Conservation (phyloP, 1,140 invertebrate genomes). For the Dufourea novaeangliae region DNA sequence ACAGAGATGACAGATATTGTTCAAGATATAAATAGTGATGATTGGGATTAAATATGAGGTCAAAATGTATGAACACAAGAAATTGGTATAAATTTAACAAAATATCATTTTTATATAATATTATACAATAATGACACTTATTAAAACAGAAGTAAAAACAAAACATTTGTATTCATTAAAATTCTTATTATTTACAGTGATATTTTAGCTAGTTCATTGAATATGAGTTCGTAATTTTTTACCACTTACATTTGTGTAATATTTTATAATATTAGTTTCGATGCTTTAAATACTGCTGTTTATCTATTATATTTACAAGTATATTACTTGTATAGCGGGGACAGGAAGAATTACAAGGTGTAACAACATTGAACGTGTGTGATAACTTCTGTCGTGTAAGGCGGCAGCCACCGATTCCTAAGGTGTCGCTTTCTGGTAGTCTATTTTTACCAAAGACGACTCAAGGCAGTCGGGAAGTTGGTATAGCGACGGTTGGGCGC, state of each 20-base stretch:
- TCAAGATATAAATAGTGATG: constrained; percentile 62
- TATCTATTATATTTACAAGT: background rate
- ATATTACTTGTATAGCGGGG: background rate
- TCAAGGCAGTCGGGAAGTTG: constrained; percentile 70
- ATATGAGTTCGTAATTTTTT: background rate
- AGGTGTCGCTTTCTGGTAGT: constrained; percentile 77
- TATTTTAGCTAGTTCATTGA: background rate
- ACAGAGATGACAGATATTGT: constrained; percentile 69
- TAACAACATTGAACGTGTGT: background rate
- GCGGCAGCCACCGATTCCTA: constrained; percentile 56
- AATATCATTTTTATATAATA: background rate
- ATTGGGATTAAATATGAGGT: constrained; percentile 66
- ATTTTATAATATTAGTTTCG: background rate
- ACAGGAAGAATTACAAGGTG: background rate
- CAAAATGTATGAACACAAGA: background rate
- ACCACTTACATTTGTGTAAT: background rate
- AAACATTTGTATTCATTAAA: background rate
- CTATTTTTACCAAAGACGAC: constrained; percentile 75
- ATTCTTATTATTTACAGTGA: background rate
- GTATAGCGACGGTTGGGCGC: constrained; percentile 70
- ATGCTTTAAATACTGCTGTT: background rate
- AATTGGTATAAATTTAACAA: constrained; percentile 1
- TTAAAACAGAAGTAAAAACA: too few relatives aligned
- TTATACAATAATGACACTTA: background rate
- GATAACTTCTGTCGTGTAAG: constrained; percentile 25